Conservation (phyloP, 2,113 vertebrate species). For the Solea solea region DNA sequence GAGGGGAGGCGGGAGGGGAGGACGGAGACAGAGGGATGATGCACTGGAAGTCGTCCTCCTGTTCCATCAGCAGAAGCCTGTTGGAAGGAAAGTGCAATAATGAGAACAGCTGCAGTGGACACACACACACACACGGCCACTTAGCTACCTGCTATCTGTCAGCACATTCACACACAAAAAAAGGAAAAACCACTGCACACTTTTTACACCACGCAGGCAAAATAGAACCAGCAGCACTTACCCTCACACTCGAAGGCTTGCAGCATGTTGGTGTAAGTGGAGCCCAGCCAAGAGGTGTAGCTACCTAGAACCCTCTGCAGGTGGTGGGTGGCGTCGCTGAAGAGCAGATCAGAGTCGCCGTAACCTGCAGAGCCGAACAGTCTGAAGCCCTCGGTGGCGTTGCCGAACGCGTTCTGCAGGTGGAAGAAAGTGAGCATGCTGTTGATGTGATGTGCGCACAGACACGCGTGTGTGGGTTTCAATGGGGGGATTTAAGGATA, state of each 20-base stretch:
- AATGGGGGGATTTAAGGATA: background rate
- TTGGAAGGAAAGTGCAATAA: conserved; percentile 50
- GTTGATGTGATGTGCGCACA: conserved; percentile 11
- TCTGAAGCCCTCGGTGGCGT: conserved; percentile 76
- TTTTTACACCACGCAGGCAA: conserved; percentile 15
- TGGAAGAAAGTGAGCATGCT: conserved; percentile 32
- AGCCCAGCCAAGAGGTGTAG: conserved; percentile 83
- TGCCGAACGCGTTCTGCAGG: conserved; percentile 78
- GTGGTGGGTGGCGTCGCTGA: conserved; percentile 80
- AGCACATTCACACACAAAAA: conserved; percentile 26
- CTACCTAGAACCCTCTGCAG: conserved; percentile 81
- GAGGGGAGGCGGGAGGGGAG: conserved; percentile 35
- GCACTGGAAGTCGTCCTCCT: conserved; percentile 56
- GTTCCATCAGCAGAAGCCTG: conserved; percentile 83
- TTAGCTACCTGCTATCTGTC: conserved; percentile 39
- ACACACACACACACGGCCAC: conserved; percentile 62
- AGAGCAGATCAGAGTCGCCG: conserved; percentile 78
- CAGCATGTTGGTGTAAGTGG: conserved; percentile 78
- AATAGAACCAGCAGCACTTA: conserved; percentile 49
- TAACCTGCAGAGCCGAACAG: conserved; percentile 82
- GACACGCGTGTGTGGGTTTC: conserved; percentile 9
- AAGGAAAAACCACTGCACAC: conserved; percentile 9
- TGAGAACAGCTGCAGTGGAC: conserved; percentile 64
- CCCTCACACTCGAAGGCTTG: conserved; percentile 85
- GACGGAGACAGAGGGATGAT: conserved; percentile 47